Conservation (phyloP, 1,140 invertebrate species). For the Zaprionus inermis region DNA sequence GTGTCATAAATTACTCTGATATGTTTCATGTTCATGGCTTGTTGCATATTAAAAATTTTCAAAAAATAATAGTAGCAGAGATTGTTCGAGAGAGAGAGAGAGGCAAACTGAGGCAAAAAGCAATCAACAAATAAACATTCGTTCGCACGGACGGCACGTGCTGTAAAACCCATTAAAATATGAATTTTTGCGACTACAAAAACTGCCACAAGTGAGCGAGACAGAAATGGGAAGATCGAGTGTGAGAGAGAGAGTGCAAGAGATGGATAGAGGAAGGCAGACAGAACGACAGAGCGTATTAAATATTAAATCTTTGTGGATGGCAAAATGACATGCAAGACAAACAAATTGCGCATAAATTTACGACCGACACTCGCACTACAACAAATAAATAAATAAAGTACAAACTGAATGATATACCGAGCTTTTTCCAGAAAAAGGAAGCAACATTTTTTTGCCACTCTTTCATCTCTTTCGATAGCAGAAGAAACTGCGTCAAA, state of each 20-base stretch:
- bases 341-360: constrained; percentile 76
- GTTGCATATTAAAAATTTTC: constrained; percentile 34
- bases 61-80: constrained; percentile 12
- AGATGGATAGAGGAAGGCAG: neutral
- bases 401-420: constrained; percentile 25
- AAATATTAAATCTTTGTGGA: constrained; percentile 74
- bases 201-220: constrained; percentile 2
- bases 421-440: neutral
- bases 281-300: constrained; percentile 39
- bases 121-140: constrained; percentile 63
- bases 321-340: constrained; percentile 76
- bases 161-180: constrained; percentile 78
- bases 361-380: constrained; percentile 56
- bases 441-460: constrained; percentile 3
- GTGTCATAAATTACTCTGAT: constrained; percentile 54
- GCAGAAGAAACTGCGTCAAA: neutral
- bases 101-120: constrained; percentile 37
- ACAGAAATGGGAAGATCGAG: neutral
- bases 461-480: neutral
- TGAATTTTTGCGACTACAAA: constrained; percentile 50
- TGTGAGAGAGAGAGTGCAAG: neutral
- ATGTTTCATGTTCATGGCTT: constrained; percentile 29
- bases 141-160: constrained; percentile 61
- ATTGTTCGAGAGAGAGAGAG: constrained; percentile 28
- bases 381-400: constrained; percentile 47